Evolutionary conservation across 2,113 vertebrate species (phyloP).

Genomic region (Sarotherodon lohbergeri): DNA sequence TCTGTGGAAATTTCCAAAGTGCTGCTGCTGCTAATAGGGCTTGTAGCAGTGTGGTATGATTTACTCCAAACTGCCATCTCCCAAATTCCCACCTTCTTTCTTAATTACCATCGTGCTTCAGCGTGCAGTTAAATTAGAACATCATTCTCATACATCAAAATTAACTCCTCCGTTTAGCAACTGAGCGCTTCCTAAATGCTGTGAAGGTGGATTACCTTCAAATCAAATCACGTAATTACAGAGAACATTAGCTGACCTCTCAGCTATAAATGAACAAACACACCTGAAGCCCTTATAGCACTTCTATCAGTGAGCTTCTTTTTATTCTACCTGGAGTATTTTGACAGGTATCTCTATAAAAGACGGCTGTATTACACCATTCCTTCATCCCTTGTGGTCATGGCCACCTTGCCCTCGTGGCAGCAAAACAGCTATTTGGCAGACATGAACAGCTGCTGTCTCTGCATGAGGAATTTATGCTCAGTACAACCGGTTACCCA

Average conservation of each 20-base stretch:
- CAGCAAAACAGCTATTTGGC: neutral
- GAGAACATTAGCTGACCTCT: neutral
- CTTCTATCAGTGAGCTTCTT: neutral
- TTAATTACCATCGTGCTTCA: neutral
- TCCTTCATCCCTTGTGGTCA: neutral
- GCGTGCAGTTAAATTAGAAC: neutral
- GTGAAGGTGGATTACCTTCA: neutral
- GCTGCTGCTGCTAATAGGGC: constrained; percentile 16
- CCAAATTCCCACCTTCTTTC: neutral
- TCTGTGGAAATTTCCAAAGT: constrained; percentile 27
- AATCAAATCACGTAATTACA: neutral
- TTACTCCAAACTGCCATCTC: neutral
- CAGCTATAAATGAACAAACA: neutral
- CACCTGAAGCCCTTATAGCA: neutral
- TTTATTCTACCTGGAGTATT: neutral
- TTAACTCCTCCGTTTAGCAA: neutral
- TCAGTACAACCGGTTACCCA: neutral
- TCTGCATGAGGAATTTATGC: constrained; percentile 16
- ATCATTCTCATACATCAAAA: neutral
- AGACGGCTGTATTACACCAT: neutral
- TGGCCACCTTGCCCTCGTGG: neutral
- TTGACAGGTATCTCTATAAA: neutral
- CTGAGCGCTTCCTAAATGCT: neutral
- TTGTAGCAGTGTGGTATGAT: neutral
- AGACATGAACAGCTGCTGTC: constrained; percentile 24